Evolutionary conservation across 2,113 vertebrate genomes (phyloP), one percentile per base, ranked within the genome.

Genomic region (Tenebrosternarchus preto): DNA sequence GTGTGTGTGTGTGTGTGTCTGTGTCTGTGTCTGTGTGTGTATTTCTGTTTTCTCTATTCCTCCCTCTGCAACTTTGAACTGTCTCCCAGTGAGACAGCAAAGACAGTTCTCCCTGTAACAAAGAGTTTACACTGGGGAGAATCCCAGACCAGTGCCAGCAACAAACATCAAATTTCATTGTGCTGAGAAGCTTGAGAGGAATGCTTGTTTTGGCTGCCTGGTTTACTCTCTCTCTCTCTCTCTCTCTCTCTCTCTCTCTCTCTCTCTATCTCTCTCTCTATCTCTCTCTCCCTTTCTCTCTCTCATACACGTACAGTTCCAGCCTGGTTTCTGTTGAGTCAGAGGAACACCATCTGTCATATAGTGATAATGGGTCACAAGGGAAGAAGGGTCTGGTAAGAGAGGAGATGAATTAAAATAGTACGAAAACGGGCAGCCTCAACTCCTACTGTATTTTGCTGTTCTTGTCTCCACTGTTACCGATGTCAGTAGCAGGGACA

Each of bases 321-420:
- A 83, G 87, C 85, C 81, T 84, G 84, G 78, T 91, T 92, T 92
- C 87, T 92, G 92, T 91, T 88, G 89, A 92, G 90, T 92, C 88
- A 87, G 90, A 91, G 86, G 87, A 90, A 92, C 90, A 82, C 88
- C 90, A 91, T 92, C 92, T 92, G 93, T 89, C 90, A 86, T 87
- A 85, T 82, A 68, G 85, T 83, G 90, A 91, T 93, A 92, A 93
- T 94, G 90, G 88, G 85, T 80, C 86, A 85, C 89, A 81, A 78
- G 91, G 89, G 90, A 93, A 84, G 86, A 85, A 81, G 82, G 75
- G 78, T 86, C 89, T 83, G 83, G 76, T 86, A 90, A 84, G 78
- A 83, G 70, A 76, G 80, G 53, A 82, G 86, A 86, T 88, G 84
- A 90, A 91, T 88, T 89, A 86, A 88, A 90, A 90, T 56, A 73